Conservation (phyloP, 2,888 invertebrate species). For the Helobdella robusta region DNA sequence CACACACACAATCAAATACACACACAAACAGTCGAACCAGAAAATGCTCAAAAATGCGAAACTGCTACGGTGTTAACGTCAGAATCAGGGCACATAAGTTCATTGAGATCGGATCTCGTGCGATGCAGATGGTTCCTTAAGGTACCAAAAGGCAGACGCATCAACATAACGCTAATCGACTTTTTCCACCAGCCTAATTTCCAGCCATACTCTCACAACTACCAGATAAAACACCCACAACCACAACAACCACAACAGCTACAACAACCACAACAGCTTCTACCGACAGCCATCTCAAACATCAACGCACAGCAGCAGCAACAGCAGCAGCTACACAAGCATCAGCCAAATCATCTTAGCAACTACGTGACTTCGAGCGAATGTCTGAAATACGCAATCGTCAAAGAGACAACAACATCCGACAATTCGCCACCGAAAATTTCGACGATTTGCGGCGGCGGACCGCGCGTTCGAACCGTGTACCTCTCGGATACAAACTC, state of each 20-base stretch:
- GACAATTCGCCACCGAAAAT: background rate
- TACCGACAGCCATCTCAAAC: background rate
- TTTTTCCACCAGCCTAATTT: too few relatives aligned
- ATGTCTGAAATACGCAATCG: constrained; percentile 9
- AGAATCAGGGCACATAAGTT: background rate
- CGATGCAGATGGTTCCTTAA: constrained; percentile 11
- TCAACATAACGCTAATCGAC: constrained; percentile 17
- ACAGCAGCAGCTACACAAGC: too few relatives aligned
- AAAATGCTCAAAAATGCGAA: constrained; percentile 7
- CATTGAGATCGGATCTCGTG: background rate
- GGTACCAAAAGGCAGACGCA: background rate
- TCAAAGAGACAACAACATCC: background rate
- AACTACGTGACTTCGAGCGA: background rate
- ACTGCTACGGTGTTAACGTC: background rate
- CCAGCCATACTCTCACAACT: too few relatives aligned
- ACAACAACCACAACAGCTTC: background rate
- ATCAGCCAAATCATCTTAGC: too few relatives aligned
- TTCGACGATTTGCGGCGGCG: constrained; percentile 5
- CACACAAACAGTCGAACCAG: background rate
- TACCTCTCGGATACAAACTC: constrained; percentile 1
- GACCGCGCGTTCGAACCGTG: constrained; percentile 1
- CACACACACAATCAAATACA: background rate
- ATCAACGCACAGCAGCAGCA: too few relatives aligned
- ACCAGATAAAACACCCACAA: constrained; percentile 2
- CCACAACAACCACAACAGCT: too few relatives aligned